Conservation (phyloP, 2,797 vertebrate species). For the Hippocampus kuda region DNA sequence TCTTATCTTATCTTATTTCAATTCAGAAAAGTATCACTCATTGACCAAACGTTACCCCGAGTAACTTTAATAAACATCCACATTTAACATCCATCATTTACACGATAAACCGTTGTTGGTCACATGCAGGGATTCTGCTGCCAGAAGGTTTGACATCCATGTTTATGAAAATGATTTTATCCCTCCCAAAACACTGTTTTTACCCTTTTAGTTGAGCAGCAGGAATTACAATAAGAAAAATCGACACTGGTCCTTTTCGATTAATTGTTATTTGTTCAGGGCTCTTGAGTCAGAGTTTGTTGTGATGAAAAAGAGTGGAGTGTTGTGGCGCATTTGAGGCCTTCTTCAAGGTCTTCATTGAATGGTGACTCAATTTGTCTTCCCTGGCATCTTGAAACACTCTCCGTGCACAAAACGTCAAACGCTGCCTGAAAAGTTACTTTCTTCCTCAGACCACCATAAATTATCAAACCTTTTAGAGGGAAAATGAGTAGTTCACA, state of each 20-base stretch:
- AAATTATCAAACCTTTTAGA: conserved; percentile 53
- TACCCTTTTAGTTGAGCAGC: conserved; percentile 29
- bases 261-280: conserved; percentile 29
- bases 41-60: too few relatives aligned
- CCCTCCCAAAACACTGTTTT: conserved; percentile 20
- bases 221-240: conserved; percentile 27
- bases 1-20: too few relatives aligned
- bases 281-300: conserved; percentile 40
- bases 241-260: conserved; percentile 42
- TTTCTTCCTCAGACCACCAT: conserved; percentile 50
- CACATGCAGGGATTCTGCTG: neutral
- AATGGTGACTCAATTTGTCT: conserved; percentile 50
- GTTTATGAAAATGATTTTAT: conserved; percentile 30
- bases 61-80: too few relatives aligned
- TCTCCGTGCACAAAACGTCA: conserved; percentile 38
- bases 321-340: conserved; percentile 25
- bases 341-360: conserved; percentile 39
- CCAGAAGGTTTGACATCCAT: conserved; percentile 13
- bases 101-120: neutral
- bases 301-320: conserved; percentile 40
- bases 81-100: too few relatives aligned
- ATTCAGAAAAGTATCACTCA: too few relatives aligned
- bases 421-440: conserved; percentile 52
- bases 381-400: conserved; percentile 55
- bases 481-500: conserved; percentile 41